phyloP scores from a whole-genome alignment of 2,888 invertebrate genomes.

The Anticlea derivata region DNA sequence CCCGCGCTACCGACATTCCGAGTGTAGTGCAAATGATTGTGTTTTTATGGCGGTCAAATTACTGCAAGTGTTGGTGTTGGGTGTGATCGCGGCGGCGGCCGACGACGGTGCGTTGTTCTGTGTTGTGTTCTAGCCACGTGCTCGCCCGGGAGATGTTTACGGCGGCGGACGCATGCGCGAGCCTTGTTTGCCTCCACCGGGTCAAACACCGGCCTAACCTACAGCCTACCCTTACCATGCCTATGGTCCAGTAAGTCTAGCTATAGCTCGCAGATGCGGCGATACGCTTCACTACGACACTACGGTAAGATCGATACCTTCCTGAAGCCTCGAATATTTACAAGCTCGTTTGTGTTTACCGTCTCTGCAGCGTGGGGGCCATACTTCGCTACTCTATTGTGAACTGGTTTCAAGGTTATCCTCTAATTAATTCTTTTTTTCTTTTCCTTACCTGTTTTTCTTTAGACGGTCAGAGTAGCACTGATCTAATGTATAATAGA shows the following conservation, averaged over 20 bases:
- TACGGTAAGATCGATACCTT: constrained; percentile 37
- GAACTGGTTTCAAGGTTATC: constrained; percentile 38
- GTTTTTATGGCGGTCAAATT: constrained; percentile 92
- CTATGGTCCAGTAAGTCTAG: constrained; percentile 69
- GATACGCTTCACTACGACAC: constrained; percentile 33
- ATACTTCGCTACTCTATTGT: constrained; percentile 35
- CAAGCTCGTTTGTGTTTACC: constrained; percentile 33
- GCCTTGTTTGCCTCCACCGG: constrained; percentile 71
- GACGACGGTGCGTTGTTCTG: constrained; percentile 70
- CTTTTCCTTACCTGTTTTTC: constrained; percentile 30
- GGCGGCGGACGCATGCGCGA: constrained; percentile 74
- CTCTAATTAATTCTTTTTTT: constrained; percentile 38
- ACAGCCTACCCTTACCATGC: constrained; percentile 62
- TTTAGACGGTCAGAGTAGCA: constrained; percentile 16
- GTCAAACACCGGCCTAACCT: constrained; percentile 80
- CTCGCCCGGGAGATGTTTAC: constrained; percentile 73
- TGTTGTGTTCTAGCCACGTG: constrained; percentile 48
- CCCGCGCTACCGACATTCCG: constrained; percentile 74
- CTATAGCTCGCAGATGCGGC: constrained; percentile 58
- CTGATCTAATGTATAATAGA: constrained; percentile 8
- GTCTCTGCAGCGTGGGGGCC: constrained; percentile 35
- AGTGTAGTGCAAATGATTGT: constrained; percentile 87
- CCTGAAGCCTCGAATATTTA: constrained; percentile 16
- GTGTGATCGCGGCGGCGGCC: constrained; percentile 77
- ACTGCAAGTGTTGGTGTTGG: constrained; percentile 86